Conservation (phyloP, 2,113 vertebrate species). For the Stercorarius parasiticus region DNA sequence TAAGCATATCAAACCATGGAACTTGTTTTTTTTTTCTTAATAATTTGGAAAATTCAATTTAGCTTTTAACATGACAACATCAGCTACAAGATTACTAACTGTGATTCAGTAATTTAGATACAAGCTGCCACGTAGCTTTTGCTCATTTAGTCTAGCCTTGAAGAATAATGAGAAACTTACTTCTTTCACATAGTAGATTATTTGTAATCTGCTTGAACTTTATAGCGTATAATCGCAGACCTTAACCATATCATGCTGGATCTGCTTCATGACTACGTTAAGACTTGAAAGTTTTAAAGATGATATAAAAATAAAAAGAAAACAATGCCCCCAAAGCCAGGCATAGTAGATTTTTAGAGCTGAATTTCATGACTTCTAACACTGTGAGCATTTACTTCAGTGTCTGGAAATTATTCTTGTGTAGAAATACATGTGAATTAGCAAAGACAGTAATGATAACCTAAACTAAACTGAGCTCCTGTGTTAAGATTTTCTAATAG, state of each 20-base stretch:
- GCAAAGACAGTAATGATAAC: neutral
- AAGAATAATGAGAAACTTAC: conserved; percentile 33
- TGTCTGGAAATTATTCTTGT: neutral
- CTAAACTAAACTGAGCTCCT: neutral
- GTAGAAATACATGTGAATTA: neutral
- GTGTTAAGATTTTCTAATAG: neutral
- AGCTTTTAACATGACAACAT: conserved; percentile 43
- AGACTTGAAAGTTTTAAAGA: neutral
- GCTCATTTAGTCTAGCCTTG: neutral
- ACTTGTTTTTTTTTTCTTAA: neutral
- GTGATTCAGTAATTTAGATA: conserved; percentile 25
- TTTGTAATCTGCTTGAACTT: conserved; percentile 26
- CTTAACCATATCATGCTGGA: neutral
- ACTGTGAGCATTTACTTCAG: neutral
- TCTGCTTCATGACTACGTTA: neutral
- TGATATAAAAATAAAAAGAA: neutral
- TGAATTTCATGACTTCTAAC: neutral
- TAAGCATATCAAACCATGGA: conserved; percentile 30
- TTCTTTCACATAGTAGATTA: neutral
- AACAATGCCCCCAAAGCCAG: neutral
- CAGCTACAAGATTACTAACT: conserved; percentile 35
- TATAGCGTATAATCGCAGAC: neutral
- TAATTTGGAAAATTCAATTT: conserved; percentile 63
- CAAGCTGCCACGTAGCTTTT: neutral
- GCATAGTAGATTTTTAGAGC: neutral